phyloP scores from a whole-genome alignment of 2,888 invertebrate genomes.

The Synanthedon tipuliformis region DNA sequence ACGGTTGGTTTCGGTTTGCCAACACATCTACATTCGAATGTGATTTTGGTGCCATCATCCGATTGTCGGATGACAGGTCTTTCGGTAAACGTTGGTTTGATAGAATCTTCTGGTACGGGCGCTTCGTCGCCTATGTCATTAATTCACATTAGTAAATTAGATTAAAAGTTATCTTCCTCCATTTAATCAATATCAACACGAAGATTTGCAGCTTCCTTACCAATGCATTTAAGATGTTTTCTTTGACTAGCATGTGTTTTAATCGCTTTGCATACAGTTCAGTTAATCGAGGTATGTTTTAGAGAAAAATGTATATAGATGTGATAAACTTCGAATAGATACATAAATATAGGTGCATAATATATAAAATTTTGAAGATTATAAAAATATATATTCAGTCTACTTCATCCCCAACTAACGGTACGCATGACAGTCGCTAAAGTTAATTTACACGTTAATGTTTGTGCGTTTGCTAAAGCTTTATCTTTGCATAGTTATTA shows the following conservation, averaged over 20 bases:
- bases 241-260: slow-evolving; percentile 43
- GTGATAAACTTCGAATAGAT: slow-evolving; percentile 26
- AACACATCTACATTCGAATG: slow-evolving; percentile 97
- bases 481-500: slow-evolving; percentile 29
- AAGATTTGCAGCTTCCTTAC: slow-evolving; percentile 39
- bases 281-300: slow-evolving; percentile 53
- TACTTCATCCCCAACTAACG: slow-evolving; percentile 40
- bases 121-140: slow-evolving; percentile 87
- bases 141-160: slow-evolving; percentile 32
- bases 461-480: slow-evolving; percentile 58
- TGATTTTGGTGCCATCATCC: slow-evolving; percentile 94
- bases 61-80: slow-evolving; percentile 97
- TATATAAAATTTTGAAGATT: slow-evolving; percentile 24
- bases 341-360: not conserved
- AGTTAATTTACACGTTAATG: slow-evolving; percentile 41
- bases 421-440: slow-evolving; percentile 68
- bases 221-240: slow-evolving; percentile 63
- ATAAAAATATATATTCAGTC: slow-evolving; percentile 27
- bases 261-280: slow-evolving; percentile 19
- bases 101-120: slow-evolving; percentile 91
- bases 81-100: slow-evolving; percentile 98
- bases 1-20: slow-evolving; percentile 96
- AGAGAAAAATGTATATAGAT: slow-evolving; percentile 24
- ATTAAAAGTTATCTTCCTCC: slow-evolving; percentile 7
- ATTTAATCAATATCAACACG: slow-evolving; percentile 14